These are phyloP conservation scores for Lingula anatina DNA, from an alignment of 2,888 invertebrate genomes.

Conservation along the genomic window DNA sequence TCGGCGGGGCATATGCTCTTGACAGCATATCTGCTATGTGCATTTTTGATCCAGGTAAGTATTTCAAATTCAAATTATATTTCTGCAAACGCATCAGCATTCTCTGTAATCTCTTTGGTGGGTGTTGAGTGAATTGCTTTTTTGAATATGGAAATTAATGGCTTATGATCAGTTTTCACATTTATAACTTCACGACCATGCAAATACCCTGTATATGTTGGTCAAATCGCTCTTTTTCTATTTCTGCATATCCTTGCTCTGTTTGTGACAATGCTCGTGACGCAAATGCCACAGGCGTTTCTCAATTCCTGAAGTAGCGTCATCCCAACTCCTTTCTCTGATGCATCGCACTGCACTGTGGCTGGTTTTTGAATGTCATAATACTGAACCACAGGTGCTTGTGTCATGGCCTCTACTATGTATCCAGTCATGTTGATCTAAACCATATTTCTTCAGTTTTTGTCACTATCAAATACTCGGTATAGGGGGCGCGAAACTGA, in stretches of 20 bases:
- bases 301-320: conserved; percentile 14
- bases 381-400: conserved; percentile 9
- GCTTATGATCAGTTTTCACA: conserved; percentile 14
- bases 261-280: conserved; percentile 10
- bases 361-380: conserved; percentile 10
- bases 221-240: conserved; percentile 18
- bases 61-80: conserved; percentile 9
- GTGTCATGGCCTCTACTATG: conserved; percentile 6
- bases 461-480: too few species aligned
- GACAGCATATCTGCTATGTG: conserved; percentile 17
- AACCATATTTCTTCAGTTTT: too few species aligned
- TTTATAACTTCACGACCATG: conserved; percentile 9
- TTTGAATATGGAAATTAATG: conserved; percentile 11
- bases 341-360: conserved; percentile 12
- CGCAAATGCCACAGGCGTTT: conserved; percentile 16
- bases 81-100: conserved; percentile 13
- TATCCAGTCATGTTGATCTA: too few species aligned
- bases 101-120: conserved; percentile 13
- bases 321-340: conserved; percentile 11
- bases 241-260: conserved; percentile 15
- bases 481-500: too few species aligned
- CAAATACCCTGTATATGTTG: conserved; percentile 11
- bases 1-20: conserved; percentile 9
- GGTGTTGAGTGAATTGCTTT: conserved; percentile 10
- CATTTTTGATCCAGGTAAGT: conserved; percentile 11